A percentile compares a stretch with the other conserved stretches of the same genome.
These are phyloP conservation scores for Aphaenogaster rudis DNA, from an alignment of 1,140 invertebrate genomes.

Conservation along the genomic window DNA sequence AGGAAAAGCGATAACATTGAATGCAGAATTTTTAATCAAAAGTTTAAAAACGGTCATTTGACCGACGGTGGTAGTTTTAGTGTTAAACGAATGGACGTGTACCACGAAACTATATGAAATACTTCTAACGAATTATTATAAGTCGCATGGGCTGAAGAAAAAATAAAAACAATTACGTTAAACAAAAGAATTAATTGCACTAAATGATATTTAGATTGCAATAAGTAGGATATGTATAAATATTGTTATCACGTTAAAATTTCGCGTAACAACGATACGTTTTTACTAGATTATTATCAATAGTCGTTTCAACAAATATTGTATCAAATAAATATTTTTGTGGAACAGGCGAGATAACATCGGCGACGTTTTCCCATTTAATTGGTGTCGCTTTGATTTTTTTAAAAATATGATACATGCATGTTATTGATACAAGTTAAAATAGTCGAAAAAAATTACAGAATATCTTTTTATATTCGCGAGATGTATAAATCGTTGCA, in stretches of 20 bases:
- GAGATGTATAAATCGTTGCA: not conserved
- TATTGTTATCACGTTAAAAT: not conserved
- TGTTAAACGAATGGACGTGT: not conserved
- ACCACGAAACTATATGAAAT: not conserved
- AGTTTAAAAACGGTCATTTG: no score
- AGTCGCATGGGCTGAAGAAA: not conserved
- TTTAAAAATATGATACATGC: not conserved
- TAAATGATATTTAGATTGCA: not conserved
- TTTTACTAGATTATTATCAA: conserved; percentile 12
- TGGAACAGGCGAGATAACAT: not conserved
- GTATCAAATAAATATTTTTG: not conserved
- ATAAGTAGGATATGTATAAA: not conserved
- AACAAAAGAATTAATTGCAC: not conserved
- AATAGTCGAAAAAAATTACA: not conserved
- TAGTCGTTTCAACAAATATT: conserved; percentile 2
- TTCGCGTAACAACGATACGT: not conserved
- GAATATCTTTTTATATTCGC: conserved; percentile 9
- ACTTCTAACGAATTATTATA: not conserved
- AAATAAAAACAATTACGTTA: not conserved
- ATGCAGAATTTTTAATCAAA: no score
- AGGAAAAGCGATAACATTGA: no score
- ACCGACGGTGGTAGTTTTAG: no score
- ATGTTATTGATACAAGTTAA: not conserved
- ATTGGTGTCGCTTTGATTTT: conserved; percentile 26
- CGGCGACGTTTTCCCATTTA: not conserved